Evolutionary conservation across 2,888 invertebrate genomes (phyloP).

Genomic region (Drosophila mimica): DNA sequence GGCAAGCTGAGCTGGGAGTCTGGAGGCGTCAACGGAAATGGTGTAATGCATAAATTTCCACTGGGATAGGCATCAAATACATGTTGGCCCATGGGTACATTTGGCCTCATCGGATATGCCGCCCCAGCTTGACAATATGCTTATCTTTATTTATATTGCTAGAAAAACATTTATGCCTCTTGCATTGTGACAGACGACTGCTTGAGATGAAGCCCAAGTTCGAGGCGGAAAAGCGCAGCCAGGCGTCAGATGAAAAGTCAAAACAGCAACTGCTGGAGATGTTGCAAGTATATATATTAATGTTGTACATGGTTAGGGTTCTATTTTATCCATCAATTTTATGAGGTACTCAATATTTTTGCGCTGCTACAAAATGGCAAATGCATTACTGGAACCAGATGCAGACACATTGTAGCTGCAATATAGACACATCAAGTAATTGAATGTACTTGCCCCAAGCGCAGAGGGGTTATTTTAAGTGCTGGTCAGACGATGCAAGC

Average conservation of each 20-base stretch:
- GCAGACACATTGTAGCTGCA: slow-evolving; percentile 62
- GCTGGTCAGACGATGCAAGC: neutral
- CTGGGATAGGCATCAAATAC: slow-evolving; percentile 25
- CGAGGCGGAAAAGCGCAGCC: slow-evolving; percentile 1
- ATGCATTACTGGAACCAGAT: slow-evolving; percentile 51
- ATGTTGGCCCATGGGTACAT: neutral
- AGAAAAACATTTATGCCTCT: slow-evolving; percentile 43
- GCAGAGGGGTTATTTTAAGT: slow-evolving; percentile 26
- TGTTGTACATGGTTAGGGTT: slow-evolving; percentile 20
- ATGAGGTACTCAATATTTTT: slow-evolving; percentile 64
- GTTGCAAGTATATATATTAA: neutral
- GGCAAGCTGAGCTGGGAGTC: slow-evolving; percentile 10
- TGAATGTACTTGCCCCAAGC: slow-evolving; percentile 66
- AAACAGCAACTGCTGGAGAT: slow-evolving; percentile 4
- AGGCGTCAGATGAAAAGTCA: slow-evolving; percentile 30
- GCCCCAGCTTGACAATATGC: slow-evolving; percentile 17
- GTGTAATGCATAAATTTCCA: slow-evolving; percentile 53
- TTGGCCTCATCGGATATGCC: neutral
- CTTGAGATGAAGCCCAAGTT: neutral
- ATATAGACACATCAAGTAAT: slow-evolving; percentile 76
- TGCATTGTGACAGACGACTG: slow-evolving; percentile 43
- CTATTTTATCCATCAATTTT: slow-evolving; percentile 69
- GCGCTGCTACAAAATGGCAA: slow-evolving; percentile 65
- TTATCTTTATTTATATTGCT: slow-evolving; percentile 43
- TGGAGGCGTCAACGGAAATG: slow-evolving; percentile 37